Conservation (phyloP, 2,888 invertebrate genomes). For the Geophilus truncorum region DNA sequence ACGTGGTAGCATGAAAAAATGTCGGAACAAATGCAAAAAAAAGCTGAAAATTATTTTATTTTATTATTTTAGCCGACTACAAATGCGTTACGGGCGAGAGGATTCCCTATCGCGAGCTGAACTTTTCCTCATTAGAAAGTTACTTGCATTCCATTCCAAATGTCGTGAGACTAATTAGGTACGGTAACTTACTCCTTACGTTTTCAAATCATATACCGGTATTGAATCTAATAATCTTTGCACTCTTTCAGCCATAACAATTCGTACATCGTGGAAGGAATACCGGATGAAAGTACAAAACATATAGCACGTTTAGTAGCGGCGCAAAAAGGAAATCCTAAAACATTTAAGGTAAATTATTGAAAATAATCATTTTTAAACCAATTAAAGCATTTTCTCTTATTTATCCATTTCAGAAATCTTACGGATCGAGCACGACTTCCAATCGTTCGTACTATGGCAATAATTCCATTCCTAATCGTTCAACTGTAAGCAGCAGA, state of each 20-base stretch:
- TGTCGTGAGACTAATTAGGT: background rate
- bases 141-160: background rate
- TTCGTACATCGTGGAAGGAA: background rate
- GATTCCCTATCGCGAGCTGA: background rate
- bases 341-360: background rate
- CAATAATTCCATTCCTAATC: no score
- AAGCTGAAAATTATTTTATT: background rate
- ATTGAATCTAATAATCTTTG: background rate
- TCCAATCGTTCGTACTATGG: no score
- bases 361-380: no score
- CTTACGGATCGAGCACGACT: no score
- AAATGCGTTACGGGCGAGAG: background rate
- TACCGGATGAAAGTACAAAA: background rate
- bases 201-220: no score
- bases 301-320: background rate
- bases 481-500: no score
- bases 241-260: background rate
- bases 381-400: no score
- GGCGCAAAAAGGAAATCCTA: background rate
- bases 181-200: no score
- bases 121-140: background rate
- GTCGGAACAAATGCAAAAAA: no score
- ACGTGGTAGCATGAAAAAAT: no score
- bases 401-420: no score
- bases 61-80: background rate